Percentiles rank a stretch among this genome's conserved stretches.
Conservation (phyloP, 1,140 invertebrate species). For the Halotydeus destructor region DNA sequence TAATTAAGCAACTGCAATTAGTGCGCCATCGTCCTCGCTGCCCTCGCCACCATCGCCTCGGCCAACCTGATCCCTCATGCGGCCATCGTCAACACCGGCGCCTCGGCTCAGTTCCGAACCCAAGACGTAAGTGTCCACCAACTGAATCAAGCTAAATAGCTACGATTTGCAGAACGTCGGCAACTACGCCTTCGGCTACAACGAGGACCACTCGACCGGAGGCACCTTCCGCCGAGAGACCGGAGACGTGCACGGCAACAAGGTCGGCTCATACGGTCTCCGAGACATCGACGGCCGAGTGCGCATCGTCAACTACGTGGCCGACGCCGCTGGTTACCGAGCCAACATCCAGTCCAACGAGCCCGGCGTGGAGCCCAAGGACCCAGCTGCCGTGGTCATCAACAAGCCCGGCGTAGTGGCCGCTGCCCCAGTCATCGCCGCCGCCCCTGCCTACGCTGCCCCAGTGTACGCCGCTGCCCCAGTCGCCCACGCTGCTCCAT, state of each 20-base stretch:
- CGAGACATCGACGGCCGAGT: slow-evolving; percentile 17
- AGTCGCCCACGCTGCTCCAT: not conserved
- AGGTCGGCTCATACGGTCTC: slow-evolving; percentile 18
- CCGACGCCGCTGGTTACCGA: slow-evolving; percentile 20
- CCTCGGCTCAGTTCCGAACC: slow-evolving; percentile 16
- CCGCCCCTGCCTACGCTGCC: not conserved
- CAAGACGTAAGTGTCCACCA: slow-evolving; percentile 18
- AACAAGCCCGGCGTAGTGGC: slow-evolving; percentile 8
- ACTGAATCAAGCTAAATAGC: not conserved
- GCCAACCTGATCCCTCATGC: not conserved
- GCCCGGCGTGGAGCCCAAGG: slow-evolving; percentile 15
- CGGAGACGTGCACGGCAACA: slow-evolving; percentile 15
- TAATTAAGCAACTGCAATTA: too few species aligned
- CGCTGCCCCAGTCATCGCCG: not conserved
- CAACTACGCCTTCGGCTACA: slow-evolving; percentile 21
- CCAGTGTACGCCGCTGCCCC: not conserved
- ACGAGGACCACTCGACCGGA: slow-evolving; percentile 20
- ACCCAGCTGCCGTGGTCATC: slow-evolving; percentile 15
- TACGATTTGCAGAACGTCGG: slow-evolving; percentile 13
- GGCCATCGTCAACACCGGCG: slow-evolving; percentile 20
- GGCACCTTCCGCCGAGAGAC: slow-evolving; percentile 18
- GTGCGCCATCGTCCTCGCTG: slow-evolving; percentile 1
- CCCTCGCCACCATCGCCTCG: slow-evolving; percentile 2
- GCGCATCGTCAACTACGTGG: slow-evolving; percentile 20
- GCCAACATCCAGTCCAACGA: slow-evolving; percentile 17